These are phyloP conservation scores for Perognathus longimembris DNA, from an alignment of 2,113 vertebrate species.

Conservation along the genomic window DNA sequence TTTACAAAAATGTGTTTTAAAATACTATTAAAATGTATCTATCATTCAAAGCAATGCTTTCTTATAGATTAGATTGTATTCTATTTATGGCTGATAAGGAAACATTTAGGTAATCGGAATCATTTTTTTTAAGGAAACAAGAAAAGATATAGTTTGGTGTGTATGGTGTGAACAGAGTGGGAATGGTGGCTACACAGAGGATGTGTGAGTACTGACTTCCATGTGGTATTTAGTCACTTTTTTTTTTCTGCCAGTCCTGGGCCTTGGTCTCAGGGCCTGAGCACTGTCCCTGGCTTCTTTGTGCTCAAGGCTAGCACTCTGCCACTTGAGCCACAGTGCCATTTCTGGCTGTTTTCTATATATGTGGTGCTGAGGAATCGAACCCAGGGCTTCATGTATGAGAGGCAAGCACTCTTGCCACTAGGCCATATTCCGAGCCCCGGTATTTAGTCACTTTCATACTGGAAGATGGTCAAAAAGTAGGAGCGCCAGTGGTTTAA, in stretches of 20 bases:
- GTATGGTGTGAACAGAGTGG: neutral
- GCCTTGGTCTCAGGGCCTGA: too few species aligned
- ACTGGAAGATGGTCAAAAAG: neutral
- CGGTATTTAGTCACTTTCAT: neutral
- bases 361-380: too few species aligned
- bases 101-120: neutral
- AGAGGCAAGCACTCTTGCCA: too few species aligned
- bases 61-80: neutral
- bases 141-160: neutral
- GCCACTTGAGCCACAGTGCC: too few species aligned
- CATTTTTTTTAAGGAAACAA: neutral
- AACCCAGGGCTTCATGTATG: too few species aligned
- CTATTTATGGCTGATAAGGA: neutral
- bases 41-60: slow-evolving; percentile 21
- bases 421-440: too few species aligned
- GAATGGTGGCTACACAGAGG: neutral
- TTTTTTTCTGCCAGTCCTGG: too few species aligned
- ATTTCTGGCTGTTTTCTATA: too few species aligned
- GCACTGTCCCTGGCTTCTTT: too few species aligned
- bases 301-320: too few species aligned
- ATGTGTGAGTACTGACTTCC: neutral
- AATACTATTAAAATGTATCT: neutral
- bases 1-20: slow-evolving; percentile 35
- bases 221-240: neutral
- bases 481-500: neutral